Evolutionary conservation across 2,888 invertebrate genomes (phyloP).

Genomic region (Abrostola triplasia): DNA sequence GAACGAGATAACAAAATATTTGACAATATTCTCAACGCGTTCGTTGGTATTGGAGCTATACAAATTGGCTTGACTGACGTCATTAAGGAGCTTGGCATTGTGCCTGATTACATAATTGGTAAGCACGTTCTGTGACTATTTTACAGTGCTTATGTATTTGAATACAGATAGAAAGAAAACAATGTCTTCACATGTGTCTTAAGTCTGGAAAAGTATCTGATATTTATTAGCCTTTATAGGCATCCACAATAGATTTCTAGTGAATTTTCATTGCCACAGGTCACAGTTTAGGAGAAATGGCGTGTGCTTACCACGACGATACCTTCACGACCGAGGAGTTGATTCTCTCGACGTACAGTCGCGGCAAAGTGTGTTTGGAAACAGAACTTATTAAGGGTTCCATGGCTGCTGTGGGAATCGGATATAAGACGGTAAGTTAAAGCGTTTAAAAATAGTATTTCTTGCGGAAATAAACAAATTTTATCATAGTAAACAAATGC

Average conservation of each 20-base stretch:
- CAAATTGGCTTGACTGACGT: slow-evolving; percentile 91
- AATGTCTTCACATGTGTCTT: too few relatives aligned
- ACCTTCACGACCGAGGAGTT: slow-evolving; percentile 94
- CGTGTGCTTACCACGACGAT: slow-evolving; percentile 86
- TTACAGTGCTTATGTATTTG: too few relatives aligned
- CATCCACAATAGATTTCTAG: too few relatives aligned
- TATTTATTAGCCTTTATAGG: too few relatives aligned
- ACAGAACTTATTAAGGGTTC: slow-evolving; percentile 90
- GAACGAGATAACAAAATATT: slow-evolving; percentile 89
- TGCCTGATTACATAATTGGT: slow-evolving; percentile 93
- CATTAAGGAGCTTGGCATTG: slow-evolving; percentile 88
- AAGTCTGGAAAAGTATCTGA: too few relatives aligned
- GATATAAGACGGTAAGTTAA: slow-evolving; percentile 80
- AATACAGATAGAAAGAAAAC: too few relatives aligned
- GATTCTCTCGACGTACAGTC: slow-evolving; percentile 93
- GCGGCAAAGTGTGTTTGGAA: slow-evolving; percentile 91
- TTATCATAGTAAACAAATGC: too few relatives aligned
- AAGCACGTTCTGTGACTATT: slow-evolving; percentile 66
- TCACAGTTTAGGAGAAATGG: slow-evolving; percentile 93
- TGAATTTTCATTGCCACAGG: slow-evolving; percentile 54
- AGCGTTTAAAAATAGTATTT: too few relatives aligned
- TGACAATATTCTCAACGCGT: slow-evolving; percentile 91
- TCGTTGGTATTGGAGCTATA: slow-evolving; percentile 92
- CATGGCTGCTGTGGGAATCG: slow-evolving; percentile 95
- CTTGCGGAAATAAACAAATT: too few relatives aligned